These are phyloP conservation scores for Xanthorhoe spadicearia DNA, from an alignment of 2,888 invertebrate species.

Conservation along the genomic window DNA sequence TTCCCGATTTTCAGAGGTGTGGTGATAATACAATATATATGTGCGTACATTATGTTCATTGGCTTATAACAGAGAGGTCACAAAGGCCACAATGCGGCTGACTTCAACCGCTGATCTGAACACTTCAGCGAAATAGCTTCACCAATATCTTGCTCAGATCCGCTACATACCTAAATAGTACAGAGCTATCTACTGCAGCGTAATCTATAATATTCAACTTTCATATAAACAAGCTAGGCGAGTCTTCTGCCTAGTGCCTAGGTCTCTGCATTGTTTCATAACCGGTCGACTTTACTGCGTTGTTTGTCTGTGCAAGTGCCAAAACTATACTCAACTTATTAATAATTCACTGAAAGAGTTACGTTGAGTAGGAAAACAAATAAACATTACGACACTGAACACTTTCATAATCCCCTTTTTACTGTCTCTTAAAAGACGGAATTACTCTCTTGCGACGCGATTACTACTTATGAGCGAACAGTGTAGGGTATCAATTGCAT, in stretches of 20 bases:
- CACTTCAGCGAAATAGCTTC: conserved; percentile 47
- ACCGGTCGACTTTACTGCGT: conserved; percentile 25
- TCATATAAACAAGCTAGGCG: conserved; percentile 29
- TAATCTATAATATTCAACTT: conserved; percentile 36
- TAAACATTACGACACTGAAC: conserved; percentile 25
- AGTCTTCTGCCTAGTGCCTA: conserved; percentile 12
- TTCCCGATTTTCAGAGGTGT: conserved; percentile 36
- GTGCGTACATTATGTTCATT: conserved; percentile 37
- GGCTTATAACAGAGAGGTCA: conserved; percentile 36
- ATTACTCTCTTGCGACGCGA: conserved; percentile 21
- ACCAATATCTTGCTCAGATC: conserved; percentile 47
- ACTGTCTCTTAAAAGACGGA: conserved; percentile 26
- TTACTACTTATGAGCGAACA: conserved; percentile 26
- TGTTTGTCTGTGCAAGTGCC: conserved; percentile 31
- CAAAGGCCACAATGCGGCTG: conserved; percentile 47
- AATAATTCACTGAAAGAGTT: conserved; percentile 27
- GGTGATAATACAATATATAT: conserved; percentile 39
- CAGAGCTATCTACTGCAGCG: conserved; percentile 24
- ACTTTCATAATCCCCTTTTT: conserved; percentile 32
- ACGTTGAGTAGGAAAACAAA: conserved; percentile 24
- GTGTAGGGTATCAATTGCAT: conserved; percentile 22
- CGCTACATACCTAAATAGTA: conserved; percentile 23
- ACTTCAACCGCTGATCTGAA: conserved; percentile 45
- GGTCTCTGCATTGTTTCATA: conserved; percentile 28
- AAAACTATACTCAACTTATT: conserved; percentile 28